These are phyloP conservation scores for Penaeus japonicus DNA, from an alignment of 1,140 invertebrate species.

Conservation along the genomic window DNA sequence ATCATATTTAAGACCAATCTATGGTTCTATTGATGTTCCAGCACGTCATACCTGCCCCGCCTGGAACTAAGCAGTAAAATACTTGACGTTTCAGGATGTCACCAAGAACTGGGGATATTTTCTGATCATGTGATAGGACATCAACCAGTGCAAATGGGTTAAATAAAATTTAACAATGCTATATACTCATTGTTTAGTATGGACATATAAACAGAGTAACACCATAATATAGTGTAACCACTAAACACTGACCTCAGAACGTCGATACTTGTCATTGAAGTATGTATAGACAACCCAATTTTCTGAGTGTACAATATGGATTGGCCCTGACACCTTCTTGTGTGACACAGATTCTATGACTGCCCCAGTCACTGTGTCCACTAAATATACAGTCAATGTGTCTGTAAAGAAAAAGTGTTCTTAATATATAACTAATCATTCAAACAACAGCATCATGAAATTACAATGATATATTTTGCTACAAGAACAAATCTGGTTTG, in stretches of 20 bases:
- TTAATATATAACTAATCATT: neutral
- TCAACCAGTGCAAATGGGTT: too few relatives aligned
- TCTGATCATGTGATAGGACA: too few relatives aligned
- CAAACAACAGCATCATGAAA: neutral
- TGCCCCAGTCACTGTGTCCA: slow-evolving; percentile 88
- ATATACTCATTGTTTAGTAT: too few relatives aligned
- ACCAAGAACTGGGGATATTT: too few relatives aligned
- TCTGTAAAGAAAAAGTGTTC: slow-evolving; percentile 65
- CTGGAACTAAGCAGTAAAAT: too few relatives aligned
- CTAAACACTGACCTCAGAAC: slow-evolving; percentile 82
- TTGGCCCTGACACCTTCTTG: slow-evolving; percentile 73
- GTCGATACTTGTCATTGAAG: slow-evolving; percentile 91
- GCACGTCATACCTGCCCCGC: too few relatives aligned
- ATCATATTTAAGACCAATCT: too few relatives aligned
- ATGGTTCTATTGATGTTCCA: too few relatives aligned
- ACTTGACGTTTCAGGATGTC: too few relatives aligned
- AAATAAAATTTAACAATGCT: too few relatives aligned
- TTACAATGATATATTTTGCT: too few relatives aligned
- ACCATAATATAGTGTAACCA: neutral
- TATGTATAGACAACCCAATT: slow-evolving; percentile 97
- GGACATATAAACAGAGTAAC: neutral
- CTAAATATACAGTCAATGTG: slow-evolving; percentile 80
- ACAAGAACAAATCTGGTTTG: too few relatives aligned
- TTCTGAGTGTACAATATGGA: slow-evolving; percentile 93
- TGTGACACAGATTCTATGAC: slow-evolving; percentile 68